A percentile compares a stretch with the other conserved stretches of the same genome.
Conservation (phyloP, 2,888 invertebrate genomes). For the Brenthis hecate region DNA sequence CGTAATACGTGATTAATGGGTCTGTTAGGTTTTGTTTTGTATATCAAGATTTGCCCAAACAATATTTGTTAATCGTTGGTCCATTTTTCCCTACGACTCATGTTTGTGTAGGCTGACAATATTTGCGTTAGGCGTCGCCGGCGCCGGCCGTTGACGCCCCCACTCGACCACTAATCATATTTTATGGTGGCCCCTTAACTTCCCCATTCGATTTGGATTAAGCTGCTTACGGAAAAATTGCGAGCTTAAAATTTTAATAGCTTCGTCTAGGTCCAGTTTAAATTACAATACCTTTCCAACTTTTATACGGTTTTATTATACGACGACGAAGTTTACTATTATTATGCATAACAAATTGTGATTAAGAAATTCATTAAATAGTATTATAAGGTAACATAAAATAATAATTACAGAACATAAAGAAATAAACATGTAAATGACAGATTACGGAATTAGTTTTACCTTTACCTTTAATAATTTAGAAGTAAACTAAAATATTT, state of each 20-base stretch:
- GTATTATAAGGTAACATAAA: background rate
- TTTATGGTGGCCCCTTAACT: constrained; percentile 68
- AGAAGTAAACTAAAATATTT: background rate
- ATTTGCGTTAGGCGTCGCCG: constrained; percentile 63
- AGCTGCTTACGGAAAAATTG: constrained; percentile 53
- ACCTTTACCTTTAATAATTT: too few relatives aligned
- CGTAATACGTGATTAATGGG: constrained; percentile 34
- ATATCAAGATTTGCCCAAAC: constrained; percentile 51
- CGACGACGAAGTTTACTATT: constrained; percentile 18
- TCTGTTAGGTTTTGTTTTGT: constrained; percentile 41
- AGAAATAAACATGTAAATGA: background rate
- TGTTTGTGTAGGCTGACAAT: constrained; percentile 66
- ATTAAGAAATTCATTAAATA: constrained; percentile 5
- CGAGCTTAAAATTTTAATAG: constrained; percentile 43
- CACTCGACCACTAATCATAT: constrained; percentile 75
- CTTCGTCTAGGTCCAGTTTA: constrained; percentile 38
- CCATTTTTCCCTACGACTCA: constrained; percentile 46
- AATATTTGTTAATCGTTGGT: constrained; percentile 60
- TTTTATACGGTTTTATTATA: constrained; percentile 31
- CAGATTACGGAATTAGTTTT: too few relatives aligned
- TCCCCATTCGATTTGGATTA: constrained; percentile 67
- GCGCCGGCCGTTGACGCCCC: constrained; percentile 52
- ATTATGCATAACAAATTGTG: constrained; percentile 11
- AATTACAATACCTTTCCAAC: constrained; percentile 31
- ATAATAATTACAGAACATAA: background rate